These are phyloP conservation scores for Harmothoe impar DNA, from an alignment of 2,888 invertebrate species.

Conservation along the genomic window DNA sequence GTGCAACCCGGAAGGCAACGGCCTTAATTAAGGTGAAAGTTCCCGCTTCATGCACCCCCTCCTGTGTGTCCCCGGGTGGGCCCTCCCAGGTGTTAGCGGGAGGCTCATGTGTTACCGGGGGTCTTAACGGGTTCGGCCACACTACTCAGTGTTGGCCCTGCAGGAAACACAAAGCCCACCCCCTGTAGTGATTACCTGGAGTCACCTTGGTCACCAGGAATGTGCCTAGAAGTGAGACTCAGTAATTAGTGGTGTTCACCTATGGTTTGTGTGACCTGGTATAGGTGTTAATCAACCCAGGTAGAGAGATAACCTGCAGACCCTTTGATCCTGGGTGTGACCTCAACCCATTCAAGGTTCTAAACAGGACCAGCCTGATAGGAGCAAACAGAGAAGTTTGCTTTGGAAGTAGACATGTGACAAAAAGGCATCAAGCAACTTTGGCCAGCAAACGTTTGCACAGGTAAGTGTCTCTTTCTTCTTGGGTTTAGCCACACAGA, in stretches of 20 bases:
- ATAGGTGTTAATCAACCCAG: no score
- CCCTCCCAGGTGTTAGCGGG: not conserved
- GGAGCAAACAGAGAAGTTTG: no score
- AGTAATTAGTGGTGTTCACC: not conserved
- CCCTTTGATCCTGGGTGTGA: no score
- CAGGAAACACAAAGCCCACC: not conserved
- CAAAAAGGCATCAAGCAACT: no score
- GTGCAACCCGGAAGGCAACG: not conserved
- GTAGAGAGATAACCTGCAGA: no score
- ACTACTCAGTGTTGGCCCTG: not conserved
- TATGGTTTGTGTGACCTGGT: not conserved
- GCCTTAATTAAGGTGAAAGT: not conserved
- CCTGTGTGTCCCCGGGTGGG: no score
- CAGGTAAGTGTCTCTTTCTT: not conserved
- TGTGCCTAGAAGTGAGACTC: slow-evolving; percentile 18
- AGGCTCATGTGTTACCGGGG: not conserved
- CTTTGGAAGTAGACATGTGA: no score
- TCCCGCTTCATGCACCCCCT: no score
- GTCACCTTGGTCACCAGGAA: slow-evolving; percentile 11
- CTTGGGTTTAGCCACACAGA: not conserved
- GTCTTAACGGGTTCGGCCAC: slow-evolving; percentile 10
- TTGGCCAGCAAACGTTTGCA: not conserved
- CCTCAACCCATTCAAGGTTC: no score
- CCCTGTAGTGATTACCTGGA: not conserved
- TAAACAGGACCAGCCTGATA: no score